Evolutionary conservation across 2,113 vertebrate species (phyloP).

Genomic region (Vicugna pacos): DNA sequence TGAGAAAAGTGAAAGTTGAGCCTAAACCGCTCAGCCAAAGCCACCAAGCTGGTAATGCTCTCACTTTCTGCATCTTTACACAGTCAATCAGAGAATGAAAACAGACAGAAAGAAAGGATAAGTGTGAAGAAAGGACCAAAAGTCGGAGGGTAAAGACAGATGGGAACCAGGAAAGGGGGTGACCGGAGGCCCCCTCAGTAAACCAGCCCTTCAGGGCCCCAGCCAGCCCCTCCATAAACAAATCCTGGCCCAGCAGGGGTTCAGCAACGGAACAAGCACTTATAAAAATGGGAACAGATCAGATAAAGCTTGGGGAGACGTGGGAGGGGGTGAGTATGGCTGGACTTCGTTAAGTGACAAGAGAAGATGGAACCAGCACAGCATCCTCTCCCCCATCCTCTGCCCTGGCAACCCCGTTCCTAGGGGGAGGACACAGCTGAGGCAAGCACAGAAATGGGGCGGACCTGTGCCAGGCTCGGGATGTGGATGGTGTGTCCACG

Average conservation of each 20-base stretch:
- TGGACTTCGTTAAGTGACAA: not conserved
- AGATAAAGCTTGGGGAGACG: not conserved
- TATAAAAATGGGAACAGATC: not conserved
- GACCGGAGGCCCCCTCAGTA: not conserved
- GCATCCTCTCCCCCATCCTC: no score
- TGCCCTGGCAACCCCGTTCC: accelerated
- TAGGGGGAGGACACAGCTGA: not conserved
- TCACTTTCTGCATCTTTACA: not conserved
- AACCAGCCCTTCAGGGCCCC: not conserved
- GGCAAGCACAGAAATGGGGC: not conserved
- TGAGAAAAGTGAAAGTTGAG: not conserved
- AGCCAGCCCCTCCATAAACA: not conserved
- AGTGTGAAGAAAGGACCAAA: not conserved
- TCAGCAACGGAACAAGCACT: not conserved
- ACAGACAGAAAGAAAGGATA: not conserved
- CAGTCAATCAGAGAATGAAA: not conserved
- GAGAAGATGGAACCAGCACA: not conserved
- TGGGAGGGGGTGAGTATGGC: not conserved
- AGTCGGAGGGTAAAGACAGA: not conserved
- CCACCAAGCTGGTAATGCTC: not conserved
- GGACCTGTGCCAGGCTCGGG: not conserved
- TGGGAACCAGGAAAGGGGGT: not conserved
- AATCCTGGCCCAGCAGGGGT: not conserved
- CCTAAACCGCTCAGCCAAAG: not conserved
- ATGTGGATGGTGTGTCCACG: accelerated